Percentiles rank a stretch among this genome's conserved stretches.
Evolutionary conservation across 2,797 vertebrate species (phyloP).

Genomic region (Pygocentrus nattereri): DNA sequence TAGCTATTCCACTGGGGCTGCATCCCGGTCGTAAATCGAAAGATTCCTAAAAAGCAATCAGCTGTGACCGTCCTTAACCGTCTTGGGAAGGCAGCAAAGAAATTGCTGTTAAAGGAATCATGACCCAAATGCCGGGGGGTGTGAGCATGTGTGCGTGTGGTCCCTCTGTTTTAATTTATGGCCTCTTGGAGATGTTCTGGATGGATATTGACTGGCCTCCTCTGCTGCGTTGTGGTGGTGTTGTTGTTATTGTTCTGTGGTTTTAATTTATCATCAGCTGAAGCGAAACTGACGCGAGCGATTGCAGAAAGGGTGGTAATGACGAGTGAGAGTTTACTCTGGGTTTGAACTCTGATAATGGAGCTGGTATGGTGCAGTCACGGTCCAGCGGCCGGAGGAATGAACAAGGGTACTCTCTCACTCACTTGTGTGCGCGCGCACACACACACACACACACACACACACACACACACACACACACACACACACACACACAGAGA

Average conservation of each 20-base stretch:
- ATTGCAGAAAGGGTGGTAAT: conserved; percentile 41
- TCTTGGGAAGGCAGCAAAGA: conserved; percentile 25
- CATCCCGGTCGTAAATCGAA: conserved; percentile 46
- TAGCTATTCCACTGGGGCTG: not conserved
- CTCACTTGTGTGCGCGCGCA: no score
- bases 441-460: no score
- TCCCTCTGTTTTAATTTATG: conserved; percentile 58
- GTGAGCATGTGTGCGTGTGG: conserved; percentile 40
- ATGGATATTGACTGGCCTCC: conserved; percentile 56
- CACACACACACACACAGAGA: no score
- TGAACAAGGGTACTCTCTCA: conserved; percentile 27
- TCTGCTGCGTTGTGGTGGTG: conserved; percentile 23
- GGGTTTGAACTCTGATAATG: conserved; percentile 59
- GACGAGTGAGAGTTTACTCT: conserved; percentile 46
- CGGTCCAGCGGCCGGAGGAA: conserved; percentile 44
- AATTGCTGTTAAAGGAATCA: conserved; percentile 49
- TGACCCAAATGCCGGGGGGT: conserved; percentile 30
- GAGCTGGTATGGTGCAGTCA: conserved; percentile 51
- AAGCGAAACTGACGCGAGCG: conserved; percentile 52
- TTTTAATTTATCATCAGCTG: conserved; percentile 64
- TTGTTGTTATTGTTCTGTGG: conserved; percentile 59
- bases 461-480: no score
- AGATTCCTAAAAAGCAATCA: conserved; percentile 56
- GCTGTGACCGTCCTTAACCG: conserved; percentile 54
- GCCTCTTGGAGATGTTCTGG: conserved; percentile 46